These are phyloP conservation scores for Girardia tigrina DNA, from an alignment of 2,888 invertebrate species.

Conservation along the genomic window DNA sequence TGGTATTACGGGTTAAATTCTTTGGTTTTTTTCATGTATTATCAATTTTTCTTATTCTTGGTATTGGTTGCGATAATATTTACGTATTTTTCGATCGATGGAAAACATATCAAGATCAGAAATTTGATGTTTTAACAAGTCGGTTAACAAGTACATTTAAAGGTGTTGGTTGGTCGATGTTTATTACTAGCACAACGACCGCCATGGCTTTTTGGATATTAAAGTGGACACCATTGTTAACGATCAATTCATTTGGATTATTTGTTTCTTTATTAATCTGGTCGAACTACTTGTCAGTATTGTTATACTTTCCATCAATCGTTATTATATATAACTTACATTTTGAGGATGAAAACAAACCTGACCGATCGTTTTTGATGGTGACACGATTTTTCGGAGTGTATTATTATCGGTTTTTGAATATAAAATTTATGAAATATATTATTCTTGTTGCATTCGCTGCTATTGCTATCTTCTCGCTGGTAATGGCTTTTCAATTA, in stretches of 20 bases:
- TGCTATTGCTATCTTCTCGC: background rate
- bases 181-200: constrained; percentile 38
- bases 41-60: constrained; percentile 41
- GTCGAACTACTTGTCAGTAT: constrained; percentile 37
- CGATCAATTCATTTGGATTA: background rate
- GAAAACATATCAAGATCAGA: constrained; percentile 40
- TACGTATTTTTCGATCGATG: background rate
- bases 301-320: constrained; percentile 38
- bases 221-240: background rate
- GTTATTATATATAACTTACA: constrained; percentile 36
- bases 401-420: background rate
- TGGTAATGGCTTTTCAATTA: background rate
- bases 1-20: constrained; percentile 39
- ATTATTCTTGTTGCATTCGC: background rate
- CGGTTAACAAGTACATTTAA: constrained; percentile 34
- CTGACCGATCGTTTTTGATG: background rate
- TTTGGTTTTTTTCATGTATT: constrained; percentile 41
- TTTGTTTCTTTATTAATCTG: background rate
- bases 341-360: background rate
- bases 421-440: background rate
- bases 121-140: constrained; percentile 38
- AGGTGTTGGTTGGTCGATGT: constrained; percentile 37
- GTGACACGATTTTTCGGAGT: background rate
- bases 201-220: constrained; percentile 35
- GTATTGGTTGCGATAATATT: constrained; percentile 39